Evolutionary conservation across 2,113 vertebrate species (phyloP).

Genomic region (Oryzias melastigma): DNA sequence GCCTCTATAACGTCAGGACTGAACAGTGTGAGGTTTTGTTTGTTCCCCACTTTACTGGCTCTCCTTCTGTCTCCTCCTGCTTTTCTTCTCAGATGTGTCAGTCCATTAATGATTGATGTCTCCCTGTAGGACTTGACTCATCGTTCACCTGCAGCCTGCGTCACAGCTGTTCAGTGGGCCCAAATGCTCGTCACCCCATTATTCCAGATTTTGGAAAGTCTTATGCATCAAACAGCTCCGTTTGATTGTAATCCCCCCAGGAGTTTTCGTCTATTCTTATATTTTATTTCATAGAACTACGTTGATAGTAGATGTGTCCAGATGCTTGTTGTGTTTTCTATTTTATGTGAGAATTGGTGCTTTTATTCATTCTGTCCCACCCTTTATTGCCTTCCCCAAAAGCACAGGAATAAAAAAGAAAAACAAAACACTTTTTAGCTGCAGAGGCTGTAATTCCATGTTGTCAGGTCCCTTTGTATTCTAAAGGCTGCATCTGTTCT

Average conservation of each 20-base stretch:
- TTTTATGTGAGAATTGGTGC: constrained; percentile 44
- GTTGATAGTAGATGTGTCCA: constrained; percentile 24
- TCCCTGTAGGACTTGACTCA: constrained; percentile 56
- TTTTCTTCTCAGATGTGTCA: constrained; percentile 59
- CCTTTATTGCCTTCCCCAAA: constrained; percentile 45
- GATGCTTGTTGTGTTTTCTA: constrained; percentile 26
- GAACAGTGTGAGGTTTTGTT: constrained; percentile 25
- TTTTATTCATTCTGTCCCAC: constrained; percentile 46
- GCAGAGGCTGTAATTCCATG: constrained; percentile 64
- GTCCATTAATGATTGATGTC: constrained; percentile 63
- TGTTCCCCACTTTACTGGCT: constrained; percentile 43
- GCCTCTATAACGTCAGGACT: constrained; percentile 33
- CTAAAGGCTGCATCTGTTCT: constrained; percentile 59
- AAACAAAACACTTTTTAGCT: constrained; percentile 60
- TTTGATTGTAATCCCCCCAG: constrained; percentile 38
- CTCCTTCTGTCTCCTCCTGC: constrained; percentile 27
- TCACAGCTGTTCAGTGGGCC: constrained; percentile 60
- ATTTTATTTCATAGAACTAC: constrained; percentile 21
- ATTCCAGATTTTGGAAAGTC: constrained; percentile 30
- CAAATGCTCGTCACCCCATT: constrained; percentile 16
- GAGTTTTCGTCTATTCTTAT: constrained; percentile 12
- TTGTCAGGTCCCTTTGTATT: constrained; percentile 67
- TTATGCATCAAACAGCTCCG: constrained; percentile 28
- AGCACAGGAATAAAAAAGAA: constrained; percentile 50
- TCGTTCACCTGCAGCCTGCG: constrained; percentile 70